Evolutionary conservation across 2,888 invertebrate species (phyloP).

Genomic region (Drosophila putrida): DNA sequence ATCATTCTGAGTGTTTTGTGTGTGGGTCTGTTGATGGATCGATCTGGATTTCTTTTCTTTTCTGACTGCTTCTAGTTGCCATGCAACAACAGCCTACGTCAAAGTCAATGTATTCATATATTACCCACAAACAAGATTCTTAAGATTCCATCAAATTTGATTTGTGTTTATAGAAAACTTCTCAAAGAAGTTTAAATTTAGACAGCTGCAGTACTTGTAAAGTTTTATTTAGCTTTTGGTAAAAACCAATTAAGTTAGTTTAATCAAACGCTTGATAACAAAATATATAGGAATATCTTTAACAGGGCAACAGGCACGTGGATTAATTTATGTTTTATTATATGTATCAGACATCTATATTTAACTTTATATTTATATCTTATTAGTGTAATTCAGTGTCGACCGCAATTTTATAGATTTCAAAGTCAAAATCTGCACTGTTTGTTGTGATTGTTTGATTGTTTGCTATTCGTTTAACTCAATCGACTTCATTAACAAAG

Average conservation of each 20-base stretch:
- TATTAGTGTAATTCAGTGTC: neutral
- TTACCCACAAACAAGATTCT: neutral
- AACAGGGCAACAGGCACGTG: constrained; percentile 5
- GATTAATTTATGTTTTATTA: constrained; percentile 6
- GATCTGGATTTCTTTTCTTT: constrained; percentile 47
- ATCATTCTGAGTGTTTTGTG: constrained; percentile 48
- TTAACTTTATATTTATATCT: neutral
- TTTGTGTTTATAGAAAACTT: constrained; percentile 2
- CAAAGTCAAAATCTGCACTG: too few species aligned
- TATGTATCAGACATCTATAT: neutral
- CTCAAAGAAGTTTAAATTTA: constrained; percentile 1
- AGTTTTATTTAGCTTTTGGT: neutral
- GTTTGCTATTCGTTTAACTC: neutral
- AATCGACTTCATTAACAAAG: constrained; percentile 6
- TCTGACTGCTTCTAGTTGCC: constrained; percentile 33
- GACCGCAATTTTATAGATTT: neutral
- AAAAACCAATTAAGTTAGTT: neutral
- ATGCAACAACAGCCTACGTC: constrained; percentile 17
- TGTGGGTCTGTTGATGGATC: constrained; percentile 63
- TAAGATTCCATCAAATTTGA: constrained; percentile 7
- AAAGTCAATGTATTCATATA: constrained; percentile 18
- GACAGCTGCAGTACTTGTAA: neutral
- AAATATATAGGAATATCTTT: neutral
- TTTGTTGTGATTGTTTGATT: neutral
- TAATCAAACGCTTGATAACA: neutral